A percentile compares a stretch with the other conserved stretches of the same genome.
Evolutionary conservation across 2,888 invertebrate genomes (phyloP).

Genomic region (Lepidonotus clava): DNA sequence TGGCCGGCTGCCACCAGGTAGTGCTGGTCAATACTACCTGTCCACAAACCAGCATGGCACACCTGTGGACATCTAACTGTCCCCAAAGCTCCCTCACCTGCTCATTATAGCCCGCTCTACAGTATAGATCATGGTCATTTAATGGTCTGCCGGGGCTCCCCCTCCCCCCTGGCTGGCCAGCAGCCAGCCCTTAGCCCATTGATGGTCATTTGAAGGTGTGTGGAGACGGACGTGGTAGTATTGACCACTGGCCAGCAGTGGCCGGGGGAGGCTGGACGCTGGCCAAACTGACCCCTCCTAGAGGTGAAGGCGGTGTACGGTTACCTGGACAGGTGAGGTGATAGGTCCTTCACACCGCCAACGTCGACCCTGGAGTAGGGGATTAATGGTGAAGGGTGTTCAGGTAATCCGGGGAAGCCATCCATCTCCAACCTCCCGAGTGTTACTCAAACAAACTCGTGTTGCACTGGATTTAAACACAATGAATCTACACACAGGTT

Average conservation of each 20-base stretch:
- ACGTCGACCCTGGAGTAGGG: not conserved
- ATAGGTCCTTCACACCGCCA: not conserved
- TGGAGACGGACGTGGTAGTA: not conserved
- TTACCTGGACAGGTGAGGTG: slow-evolving; percentile 32
- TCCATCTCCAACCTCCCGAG: not conserved
- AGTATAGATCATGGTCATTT: slow-evolving; percentile 15
- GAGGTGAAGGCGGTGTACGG: slow-evolving; percentile 6
- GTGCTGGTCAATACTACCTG: slow-evolving; percentile 27
- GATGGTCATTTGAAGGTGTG: slow-evolving; percentile 23
- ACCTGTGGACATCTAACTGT: slow-evolving; percentile 9
- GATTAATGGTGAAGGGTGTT: not conserved
- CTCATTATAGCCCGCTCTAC: not conserved
- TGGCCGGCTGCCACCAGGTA: slow-evolving; percentile 27
- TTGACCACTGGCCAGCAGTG: slow-evolving; percentile 45
- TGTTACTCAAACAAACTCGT: not conserved
- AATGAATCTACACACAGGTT: not conserved
- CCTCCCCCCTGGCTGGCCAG: not conserved
- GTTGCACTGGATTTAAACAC: not conserved
- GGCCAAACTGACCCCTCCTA: slow-evolving; percentile 17
- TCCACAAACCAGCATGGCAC: slow-evolving; percentile 28
- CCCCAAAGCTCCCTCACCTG: not conserved
- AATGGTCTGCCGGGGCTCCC: not conserved
- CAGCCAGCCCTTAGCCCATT: not conserved
- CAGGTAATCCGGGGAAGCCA: not conserved
- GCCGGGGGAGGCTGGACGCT: not conserved